Conservation (phyloP, 2,888 invertebrate species). For the Nesidiocoris tenuis region DNA sequence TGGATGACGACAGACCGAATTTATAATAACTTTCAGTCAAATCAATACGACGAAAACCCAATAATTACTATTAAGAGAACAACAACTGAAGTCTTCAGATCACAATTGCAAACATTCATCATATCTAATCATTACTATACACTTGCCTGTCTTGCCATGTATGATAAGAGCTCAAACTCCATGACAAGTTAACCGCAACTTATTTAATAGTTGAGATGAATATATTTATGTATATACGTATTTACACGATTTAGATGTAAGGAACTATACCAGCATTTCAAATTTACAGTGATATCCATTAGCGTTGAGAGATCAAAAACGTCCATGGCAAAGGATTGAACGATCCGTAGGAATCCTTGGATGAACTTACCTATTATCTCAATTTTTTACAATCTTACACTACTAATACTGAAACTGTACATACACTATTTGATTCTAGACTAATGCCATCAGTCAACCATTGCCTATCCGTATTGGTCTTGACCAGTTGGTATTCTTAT, state of each 20-base stretch:
- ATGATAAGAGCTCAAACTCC: neutral
- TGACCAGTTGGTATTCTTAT: too few species aligned
- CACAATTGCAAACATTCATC: neutral
- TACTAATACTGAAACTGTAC: neutral
- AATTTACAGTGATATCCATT: neutral
- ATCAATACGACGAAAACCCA: neutral
- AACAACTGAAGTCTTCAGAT: slow-evolving; percentile 8
- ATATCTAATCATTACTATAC: neutral
- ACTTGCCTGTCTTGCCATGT: neutral
- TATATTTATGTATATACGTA: slow-evolving; percentile 16
- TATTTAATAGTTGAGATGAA: neutral
- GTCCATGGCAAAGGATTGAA: neutral
- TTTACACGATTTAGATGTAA: slow-evolving; percentile 11
- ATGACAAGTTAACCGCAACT: slow-evolving; percentile 25
- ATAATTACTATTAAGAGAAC: slow-evolving; percentile 12
- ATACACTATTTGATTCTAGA: too few species aligned
- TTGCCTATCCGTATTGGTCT: too few species aligned
- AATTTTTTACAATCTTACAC: neutral
- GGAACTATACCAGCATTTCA: slow-evolving; percentile 36
- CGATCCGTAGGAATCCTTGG: neutral
- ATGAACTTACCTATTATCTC: neutral
- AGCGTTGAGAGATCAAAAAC: neutral
- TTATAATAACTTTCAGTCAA: neutral
- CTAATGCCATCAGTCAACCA: too few species aligned
- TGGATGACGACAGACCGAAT: too few species aligned